Conservation (phyloP, 2,888 invertebrate genomes). For the Tipula vernalis region DNA sequence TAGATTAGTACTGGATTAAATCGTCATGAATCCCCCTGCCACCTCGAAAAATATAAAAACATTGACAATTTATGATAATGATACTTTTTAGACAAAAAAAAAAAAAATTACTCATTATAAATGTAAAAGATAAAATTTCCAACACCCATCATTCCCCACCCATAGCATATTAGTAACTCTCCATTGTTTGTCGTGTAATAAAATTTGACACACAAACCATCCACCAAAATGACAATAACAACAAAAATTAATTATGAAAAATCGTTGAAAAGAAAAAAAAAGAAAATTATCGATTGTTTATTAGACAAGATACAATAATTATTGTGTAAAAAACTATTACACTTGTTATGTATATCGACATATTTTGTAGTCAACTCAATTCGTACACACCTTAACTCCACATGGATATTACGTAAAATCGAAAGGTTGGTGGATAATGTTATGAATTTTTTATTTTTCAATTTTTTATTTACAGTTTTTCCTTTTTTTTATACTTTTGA, state of each 20-base stretch:
- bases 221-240: not conserved
- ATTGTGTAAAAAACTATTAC: not conserved
- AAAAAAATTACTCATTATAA: not conserved
- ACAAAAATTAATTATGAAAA: not conserved
- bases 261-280: not conserved
- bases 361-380: not conserved
- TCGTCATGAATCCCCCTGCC: not conserved
- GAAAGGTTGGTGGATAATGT: not conserved
- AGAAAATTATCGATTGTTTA: not conserved
- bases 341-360: not conserved
- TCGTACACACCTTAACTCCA: not conserved
- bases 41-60: not conserved
- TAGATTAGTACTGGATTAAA: not conserved
- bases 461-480: not conserved
- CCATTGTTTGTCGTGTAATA: not conserved
- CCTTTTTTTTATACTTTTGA: not conserved
- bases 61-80: not conserved
- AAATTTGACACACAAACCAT: not conserved
- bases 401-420: not conserved
- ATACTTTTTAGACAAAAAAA: not conserved
- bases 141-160: not conserved
- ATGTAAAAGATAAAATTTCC: not conserved
- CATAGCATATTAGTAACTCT: not conserved
- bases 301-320: not conserved
- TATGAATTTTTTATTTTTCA: not conserved